Conservation (phyloP, 2,797 vertebrate genomes). For the Ctenosaura bakeri region DNA sequence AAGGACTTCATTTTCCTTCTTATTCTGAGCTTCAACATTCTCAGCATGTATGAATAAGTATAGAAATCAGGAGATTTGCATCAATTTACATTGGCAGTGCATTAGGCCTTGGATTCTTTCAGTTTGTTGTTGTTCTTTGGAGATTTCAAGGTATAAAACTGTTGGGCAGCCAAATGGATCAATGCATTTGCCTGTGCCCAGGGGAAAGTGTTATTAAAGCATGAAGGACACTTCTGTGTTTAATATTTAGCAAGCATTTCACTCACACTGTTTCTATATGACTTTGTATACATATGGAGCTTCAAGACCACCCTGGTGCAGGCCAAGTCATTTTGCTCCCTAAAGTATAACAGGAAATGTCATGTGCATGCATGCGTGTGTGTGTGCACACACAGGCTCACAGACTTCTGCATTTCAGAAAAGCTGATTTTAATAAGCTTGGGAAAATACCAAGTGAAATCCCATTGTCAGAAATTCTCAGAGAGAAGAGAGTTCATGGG, state of each 20-base stretch:
- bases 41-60: neutral
- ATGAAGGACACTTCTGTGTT: neutral
- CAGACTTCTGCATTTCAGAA: too few relatives aligned
- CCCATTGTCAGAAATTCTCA: too few relatives aligned
- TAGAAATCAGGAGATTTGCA: neutral
- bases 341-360: neutral
- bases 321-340: too few relatives aligned
- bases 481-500: too few relatives aligned
- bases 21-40: neutral
- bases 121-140: neutral
- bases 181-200: neutral
- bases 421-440: too few relatives aligned
- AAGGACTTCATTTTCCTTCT: neutral
- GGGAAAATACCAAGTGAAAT: too few relatives aligned
- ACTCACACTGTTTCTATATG: neutral
- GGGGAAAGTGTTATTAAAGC: neutral
- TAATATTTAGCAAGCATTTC: neutral
- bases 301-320: neutral
- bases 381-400: too few relatives aligned
- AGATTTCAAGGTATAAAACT: neutral
- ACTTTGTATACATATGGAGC: neutral
- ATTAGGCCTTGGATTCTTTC: neutral
- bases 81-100: slow-evolving; percentile 18
- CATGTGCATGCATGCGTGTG: too few relatives aligned
- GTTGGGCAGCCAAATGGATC: slow-evolving; percentile 1